Conservation (phyloP, 2,113 vertebrate species). For the Platycercus adscitus region DNA sequence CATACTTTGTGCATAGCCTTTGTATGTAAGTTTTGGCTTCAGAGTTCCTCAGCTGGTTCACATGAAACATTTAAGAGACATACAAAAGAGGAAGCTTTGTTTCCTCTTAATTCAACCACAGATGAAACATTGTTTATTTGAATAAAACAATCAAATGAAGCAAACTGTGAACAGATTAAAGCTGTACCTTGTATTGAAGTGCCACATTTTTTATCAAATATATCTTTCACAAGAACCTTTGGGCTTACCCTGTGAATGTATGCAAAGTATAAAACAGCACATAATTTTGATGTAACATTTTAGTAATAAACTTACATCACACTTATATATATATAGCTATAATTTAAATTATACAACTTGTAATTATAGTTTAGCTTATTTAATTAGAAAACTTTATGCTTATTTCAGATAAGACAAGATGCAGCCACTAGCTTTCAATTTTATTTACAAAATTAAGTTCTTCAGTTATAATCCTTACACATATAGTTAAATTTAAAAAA, state of each 20-base stretch:
- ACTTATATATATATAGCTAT: background rate
- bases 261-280: background rate
- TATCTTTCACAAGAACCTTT: background rate
- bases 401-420: background rate
- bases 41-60: background rate
- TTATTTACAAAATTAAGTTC: background rate
- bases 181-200: background rate
- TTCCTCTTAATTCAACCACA: background rate
- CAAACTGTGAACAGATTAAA: background rate
- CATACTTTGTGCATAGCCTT: background rate
- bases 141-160: background rate
- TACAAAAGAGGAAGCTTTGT: background rate
- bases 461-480: background rate
- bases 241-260: background rate
- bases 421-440: background rate
- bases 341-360: slow-evolving; percentile 28
- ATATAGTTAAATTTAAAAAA: background rate
- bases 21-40: background rate
- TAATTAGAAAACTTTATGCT: background rate
- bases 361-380: slow-evolving; percentile 28
- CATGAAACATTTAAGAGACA: background rate
- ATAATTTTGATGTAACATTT: background rate
- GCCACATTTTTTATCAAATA: background rate
- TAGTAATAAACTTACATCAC: slow-evolving; percentile 4
- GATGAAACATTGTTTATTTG: background rate